A percentile compares a stretch with the other conserved stretches of the same genome.
Conservation (phyloP, 1,140 invertebrate genomes). For the Paraescarpia echinospica region DNA sequence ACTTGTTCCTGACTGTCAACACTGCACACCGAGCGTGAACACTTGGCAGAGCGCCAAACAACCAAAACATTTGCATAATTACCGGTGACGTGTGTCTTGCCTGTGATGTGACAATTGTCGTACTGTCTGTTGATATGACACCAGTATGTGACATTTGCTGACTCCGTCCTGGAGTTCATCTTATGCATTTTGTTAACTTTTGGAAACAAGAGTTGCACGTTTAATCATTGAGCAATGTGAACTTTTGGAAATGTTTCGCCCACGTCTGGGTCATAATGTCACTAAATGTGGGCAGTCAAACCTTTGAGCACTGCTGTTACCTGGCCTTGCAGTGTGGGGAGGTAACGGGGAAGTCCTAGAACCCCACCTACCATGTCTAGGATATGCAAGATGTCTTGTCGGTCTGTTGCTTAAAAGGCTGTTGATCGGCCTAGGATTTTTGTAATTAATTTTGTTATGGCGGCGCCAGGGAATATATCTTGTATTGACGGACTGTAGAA, state of each 20-base stretch:
- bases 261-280: neutral
- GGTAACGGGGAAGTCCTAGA: neutral
- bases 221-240: neutral
- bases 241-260: neutral
- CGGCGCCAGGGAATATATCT: neutral
- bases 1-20: neutral
- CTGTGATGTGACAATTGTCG: neutral
- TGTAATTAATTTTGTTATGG: neutral
- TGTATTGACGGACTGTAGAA: neutral
- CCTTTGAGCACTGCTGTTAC: neutral
- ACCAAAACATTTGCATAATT: neutral
- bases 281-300: neutral
- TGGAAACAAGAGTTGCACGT: neutral
- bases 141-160: neutral
- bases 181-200: conserved; percentile 2
- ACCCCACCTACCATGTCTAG: neutral
- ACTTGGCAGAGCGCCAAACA: neutral
- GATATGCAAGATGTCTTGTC: neutral
- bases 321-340: neutral
- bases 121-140: neutral
- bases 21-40: neutral
- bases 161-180: neutral
- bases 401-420: neutral
- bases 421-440: neutral
- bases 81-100: neutral